phyloP scores from a whole-genome alignment of 1,140 invertebrate genomes.

The Bactericera cockerelli region DNA sequence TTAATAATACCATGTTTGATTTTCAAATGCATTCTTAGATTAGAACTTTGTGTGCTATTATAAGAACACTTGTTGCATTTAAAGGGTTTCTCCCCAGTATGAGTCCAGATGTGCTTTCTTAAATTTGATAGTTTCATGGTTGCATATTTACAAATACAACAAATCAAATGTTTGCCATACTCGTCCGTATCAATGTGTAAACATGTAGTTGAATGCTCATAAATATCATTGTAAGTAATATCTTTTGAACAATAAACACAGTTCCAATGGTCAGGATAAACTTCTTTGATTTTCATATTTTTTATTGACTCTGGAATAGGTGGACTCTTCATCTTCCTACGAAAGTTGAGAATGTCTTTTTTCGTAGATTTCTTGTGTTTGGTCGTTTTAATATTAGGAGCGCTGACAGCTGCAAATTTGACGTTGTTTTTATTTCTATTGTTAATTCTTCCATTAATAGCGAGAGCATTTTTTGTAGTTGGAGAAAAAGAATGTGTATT shows the following conservation, averaged over 20 bases:
- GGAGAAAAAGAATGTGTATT: not conserved
- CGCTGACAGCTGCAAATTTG: not conserved
- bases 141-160: constrained; percentile 7
- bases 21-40: constrained; percentile 7
- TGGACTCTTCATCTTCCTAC: not conserved
- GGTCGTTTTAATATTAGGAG: not conserved
- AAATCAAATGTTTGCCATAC: constrained; percentile 5
- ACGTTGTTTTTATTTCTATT: not conserved
- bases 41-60: constrained; percentile 2
- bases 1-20: constrained; percentile 3
- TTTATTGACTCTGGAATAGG: not conserved
- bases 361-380: not conserved
- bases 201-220: constrained; percentile 4
- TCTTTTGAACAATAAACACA: constrained; percentile 7
- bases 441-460: not conserved
- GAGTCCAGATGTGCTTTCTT: constrained; percentile 2
- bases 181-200: not conserved
- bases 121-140: constrained; percentile 6
- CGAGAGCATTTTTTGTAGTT: not conserved
- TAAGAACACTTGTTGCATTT: constrained; percentile 1
- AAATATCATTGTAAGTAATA: constrained; percentile 1
- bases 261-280: constrained; percentile 1
- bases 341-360: not conserved
- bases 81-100: constrained; percentile 2
- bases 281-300: constrained; percentile 7